These are phyloP conservation scores for Ctenoplectra terminalis DNA, from an alignment of 1,140 invertebrate genomes.

Conservation along the genomic window DNA sequence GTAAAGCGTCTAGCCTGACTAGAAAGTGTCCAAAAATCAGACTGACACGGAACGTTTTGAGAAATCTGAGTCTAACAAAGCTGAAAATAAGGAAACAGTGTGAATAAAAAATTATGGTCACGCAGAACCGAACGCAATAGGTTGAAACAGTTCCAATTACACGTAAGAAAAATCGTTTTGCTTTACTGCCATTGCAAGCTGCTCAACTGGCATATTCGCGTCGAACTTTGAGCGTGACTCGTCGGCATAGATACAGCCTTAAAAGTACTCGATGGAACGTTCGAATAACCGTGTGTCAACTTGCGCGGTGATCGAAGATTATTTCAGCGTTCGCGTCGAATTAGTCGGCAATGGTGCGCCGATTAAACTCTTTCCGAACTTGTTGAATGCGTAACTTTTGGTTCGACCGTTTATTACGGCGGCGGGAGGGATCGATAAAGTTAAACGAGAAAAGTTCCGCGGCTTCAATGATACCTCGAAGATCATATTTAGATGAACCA, in stretches of 20 bases:
- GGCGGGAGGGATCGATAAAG: constrained; percentile 16
- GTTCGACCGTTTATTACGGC: constrained; percentile 1
- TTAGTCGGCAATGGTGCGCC: constrained; percentile 14
- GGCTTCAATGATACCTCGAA: background rate
- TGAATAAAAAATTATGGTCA: too few relatives aligned
- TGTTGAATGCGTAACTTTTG: constrained; percentile 38
- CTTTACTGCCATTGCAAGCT: constrained; percentile 4
- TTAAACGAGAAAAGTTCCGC: constrained; percentile 29
- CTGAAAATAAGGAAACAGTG: too few relatives aligned
- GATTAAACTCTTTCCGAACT: constrained; percentile 36
- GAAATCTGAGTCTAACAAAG: too few relatives aligned
- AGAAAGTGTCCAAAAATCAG: too few relatives aligned
- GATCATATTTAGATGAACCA: background rate
- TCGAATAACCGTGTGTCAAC: constrained; percentile 28
- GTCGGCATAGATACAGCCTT: background rate
- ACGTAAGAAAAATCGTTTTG: background rate
- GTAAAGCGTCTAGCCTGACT: too few relatives aligned
- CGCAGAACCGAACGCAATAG: too few relatives aligned
- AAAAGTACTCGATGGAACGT: background rate
- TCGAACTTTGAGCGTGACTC: constrained; percentile 6
- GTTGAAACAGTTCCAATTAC: background rate
- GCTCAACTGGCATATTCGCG: background rate
- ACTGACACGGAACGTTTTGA: too few relatives aligned
- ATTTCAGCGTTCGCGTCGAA: constrained; percentile 12
- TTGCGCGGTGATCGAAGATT: constrained; percentile 13